Percentiles rank a stretch among this genome's conserved stretches.
Conservation (phyloP, 2,888 invertebrate genomes). For the Synergus japonicus region DNA sequence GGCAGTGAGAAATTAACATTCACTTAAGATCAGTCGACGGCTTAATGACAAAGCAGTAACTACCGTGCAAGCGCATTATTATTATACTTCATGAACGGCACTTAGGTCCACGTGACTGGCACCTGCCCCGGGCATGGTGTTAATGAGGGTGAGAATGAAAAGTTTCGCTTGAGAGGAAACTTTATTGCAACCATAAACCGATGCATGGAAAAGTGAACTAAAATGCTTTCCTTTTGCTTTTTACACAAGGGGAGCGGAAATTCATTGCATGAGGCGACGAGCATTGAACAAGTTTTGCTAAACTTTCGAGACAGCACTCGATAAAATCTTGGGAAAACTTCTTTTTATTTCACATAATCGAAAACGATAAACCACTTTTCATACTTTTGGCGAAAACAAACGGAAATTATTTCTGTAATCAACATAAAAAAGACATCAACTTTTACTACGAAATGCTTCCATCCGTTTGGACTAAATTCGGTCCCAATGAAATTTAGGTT, state of each 20-base stretch:
- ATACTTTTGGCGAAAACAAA: neutral
- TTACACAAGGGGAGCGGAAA: neutral
- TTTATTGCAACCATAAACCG: constrained; percentile 13
- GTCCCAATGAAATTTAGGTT: no score
- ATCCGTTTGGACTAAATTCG: no score
- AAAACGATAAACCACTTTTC: neutral
- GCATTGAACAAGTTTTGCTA: neutral
- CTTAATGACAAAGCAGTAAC: constrained; percentile 33
- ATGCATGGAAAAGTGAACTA: neutral
- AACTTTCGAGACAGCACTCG: constrained; percentile 4
- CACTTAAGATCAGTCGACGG: constrained; percentile 36
- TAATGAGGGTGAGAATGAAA: constrained; percentile 39
- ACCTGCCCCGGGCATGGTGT: constrained; percentile 26
- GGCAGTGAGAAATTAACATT: constrained; percentile 34
- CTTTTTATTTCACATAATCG: constrained; percentile 10
- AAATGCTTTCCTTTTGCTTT: constrained; percentile 17
- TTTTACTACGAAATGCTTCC: no score
- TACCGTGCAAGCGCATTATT: constrained; percentile 40
- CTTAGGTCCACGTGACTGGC: constrained; percentile 34
- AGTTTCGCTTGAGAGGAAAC: constrained; percentile 25
- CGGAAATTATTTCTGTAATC: no score
- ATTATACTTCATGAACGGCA: constrained; percentile 33
- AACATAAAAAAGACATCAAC: no score
- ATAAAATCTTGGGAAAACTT: constrained; percentile 28
- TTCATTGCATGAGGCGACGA: neutral